These are phyloP conservation scores for Crotalus horridus DNA, from an alignment of 2,113 vertebrate species.

Conservation along the genomic window DNA sequence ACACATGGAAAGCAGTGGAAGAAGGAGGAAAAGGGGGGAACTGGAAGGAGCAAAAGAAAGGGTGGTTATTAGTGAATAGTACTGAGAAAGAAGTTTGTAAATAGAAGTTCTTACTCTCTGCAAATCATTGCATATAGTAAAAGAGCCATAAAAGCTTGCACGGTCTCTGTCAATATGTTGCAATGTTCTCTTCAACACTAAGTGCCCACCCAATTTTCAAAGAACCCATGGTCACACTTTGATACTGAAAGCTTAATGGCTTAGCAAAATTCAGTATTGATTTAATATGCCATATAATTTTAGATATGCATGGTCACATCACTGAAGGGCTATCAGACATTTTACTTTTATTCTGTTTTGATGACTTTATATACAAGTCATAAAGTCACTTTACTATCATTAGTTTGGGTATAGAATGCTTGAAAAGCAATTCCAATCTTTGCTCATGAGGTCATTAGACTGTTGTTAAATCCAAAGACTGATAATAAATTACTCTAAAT, in stretches of 20 bases:
- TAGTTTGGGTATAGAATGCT: slow-evolving; percentile 24
- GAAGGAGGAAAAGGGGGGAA: neutral
- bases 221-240: neutral
- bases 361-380: slow-evolving; percentile 21
- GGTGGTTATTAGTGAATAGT: neutral
- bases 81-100: neutral
- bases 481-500: slow-evolving; percentile 6
- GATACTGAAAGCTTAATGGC: slow-evolving; percentile 16
- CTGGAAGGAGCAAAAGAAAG: neutral
- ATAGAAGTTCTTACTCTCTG: neutral
- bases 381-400: slow-evolving; percentile 21
- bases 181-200: neutral
- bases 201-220: neutral
- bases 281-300: slow-evolving; percentile 32
- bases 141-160: neutral
- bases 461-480: neutral
- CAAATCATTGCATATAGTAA: neutral
- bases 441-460: neutral
- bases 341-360: slow-evolving; percentile 33
- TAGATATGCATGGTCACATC: slow-evolving; percentile 15
- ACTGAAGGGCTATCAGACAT: slow-evolving; percentile 20
- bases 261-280: slow-evolving; percentile 51
- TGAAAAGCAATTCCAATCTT: slow-evolving; percentile 5
- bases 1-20: neutral
- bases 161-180: neutral